Percentiles rank a stretch among this genome's conserved stretches.
These are phyloP conservation scores for Phalacrocorax carbo DNA, from an alignment of 2,113 vertebrate species.

Conservation along the genomic window DNA sequence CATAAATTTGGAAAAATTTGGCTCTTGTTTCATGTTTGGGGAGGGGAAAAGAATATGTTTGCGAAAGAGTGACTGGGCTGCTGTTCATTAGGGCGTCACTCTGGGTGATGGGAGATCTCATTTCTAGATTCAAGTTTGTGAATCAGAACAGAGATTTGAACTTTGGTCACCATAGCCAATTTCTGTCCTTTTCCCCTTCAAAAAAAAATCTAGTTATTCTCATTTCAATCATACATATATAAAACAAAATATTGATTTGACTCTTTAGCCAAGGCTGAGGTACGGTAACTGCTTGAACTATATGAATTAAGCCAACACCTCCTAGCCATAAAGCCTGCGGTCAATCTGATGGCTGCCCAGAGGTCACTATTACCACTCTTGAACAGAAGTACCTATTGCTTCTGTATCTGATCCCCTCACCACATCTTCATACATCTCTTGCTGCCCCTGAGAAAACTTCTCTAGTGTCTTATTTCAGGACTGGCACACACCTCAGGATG, in stretches of 20 bases:
- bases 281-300: neutral
- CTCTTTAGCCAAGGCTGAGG: neutral
- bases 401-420: neutral
- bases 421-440: neutral
- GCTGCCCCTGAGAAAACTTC: neutral
- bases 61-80: fast-evolving
- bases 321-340: neutral
- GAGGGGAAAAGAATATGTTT: neutral
- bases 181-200: neutral
- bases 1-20: neutral
- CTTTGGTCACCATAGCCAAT: neutral
- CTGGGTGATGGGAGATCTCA: neutral
- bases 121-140: neutral
- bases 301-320: neutral
- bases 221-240: neutral
- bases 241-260: neutral
- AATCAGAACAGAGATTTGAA: neutral
- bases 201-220: neutral
- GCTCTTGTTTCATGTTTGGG: neutral
- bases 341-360: neutral
- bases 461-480: neutral
- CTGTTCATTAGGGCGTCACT: neutral
- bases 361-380: neutral
- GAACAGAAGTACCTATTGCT: neutral
- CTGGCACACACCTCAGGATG: neutral